Percentiles rank a stretch among this genome's conserved stretches.
Evolutionary conservation across 2,797 vertebrate species (phyloP).

Genomic region (Pagetopsis macropterus): DNA sequence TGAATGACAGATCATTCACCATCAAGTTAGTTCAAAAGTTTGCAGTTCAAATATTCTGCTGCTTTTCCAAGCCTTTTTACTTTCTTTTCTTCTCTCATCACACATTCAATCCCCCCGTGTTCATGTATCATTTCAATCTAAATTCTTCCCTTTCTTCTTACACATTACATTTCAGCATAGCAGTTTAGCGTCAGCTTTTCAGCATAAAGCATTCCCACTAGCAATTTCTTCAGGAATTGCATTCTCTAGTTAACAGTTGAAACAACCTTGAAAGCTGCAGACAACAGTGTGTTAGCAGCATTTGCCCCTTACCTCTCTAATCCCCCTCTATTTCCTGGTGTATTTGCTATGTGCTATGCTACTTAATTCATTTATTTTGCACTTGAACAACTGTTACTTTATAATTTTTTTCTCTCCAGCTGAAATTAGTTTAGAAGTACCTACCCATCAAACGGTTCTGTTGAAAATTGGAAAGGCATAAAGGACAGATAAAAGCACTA

Average conservation of each 20-base stretch:
- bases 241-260: conserved; percentile 58
- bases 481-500: conserved; percentile 63
- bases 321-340: conserved; percentile 15
- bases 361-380: conserved; percentile 63
- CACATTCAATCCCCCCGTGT: too few relatives aligned
- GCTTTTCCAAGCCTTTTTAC: too few relatives aligned
- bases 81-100: too few relatives aligned
- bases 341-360: conserved; percentile 27
- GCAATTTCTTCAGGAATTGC: too few relatives aligned
- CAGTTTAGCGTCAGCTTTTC: too few relatives aligned
- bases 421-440: conserved; percentile 67
- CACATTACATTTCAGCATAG: too few relatives aligned
- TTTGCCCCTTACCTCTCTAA: conserved; percentile 13
- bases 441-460: conserved; percentile 56
- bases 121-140: too few relatives aligned
- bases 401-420: conserved; percentile 53
- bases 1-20: too few relatives aligned
- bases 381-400: conserved; percentile 62
- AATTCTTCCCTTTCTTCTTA: too few relatives aligned
- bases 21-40: too few relatives aligned
- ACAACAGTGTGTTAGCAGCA: conserved; percentile 55
- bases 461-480: conserved; percentile 61
- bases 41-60: too few relatives aligned
- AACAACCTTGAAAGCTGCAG: conserved; percentile 75
- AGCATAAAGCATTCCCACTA: too few relatives aligned